Conservation (phyloP, 2,888 invertebrate genomes). For the Apodemia duryi region DNA sequence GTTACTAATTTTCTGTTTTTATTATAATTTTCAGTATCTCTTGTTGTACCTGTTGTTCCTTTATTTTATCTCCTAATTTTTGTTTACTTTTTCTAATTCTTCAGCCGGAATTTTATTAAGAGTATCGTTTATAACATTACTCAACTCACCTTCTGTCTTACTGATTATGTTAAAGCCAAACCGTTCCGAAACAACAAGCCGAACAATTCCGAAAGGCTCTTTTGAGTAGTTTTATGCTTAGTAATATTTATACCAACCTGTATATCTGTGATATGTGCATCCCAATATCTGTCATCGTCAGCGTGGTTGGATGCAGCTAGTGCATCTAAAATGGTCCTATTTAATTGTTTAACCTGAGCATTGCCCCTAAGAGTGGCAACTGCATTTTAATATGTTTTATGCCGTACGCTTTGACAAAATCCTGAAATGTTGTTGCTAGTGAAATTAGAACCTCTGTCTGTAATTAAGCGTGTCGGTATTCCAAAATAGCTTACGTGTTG, state of each 20-base stretch:
- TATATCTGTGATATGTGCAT: slow-evolving; percentile 23
- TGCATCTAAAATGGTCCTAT: slow-evolving; percentile 29
- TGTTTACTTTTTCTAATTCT: no score
- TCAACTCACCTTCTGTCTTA: neutral
- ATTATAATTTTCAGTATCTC: no score
- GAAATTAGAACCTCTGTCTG: slow-evolving; percentile 29
- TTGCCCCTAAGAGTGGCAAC: neutral
- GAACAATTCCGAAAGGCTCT: slow-evolving; percentile 25
- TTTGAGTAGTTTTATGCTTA: slow-evolving; percentile 22
- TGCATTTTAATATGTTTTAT: neutral
- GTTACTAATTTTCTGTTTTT: no score
- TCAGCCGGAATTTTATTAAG: no score
- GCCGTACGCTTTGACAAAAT: slow-evolving; percentile 14
- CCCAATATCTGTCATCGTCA: slow-evolving; percentile 21
- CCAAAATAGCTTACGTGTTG: slow-evolving; percentile 31
- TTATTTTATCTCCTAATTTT: no score
- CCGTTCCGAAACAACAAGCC: no score
- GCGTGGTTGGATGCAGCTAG: slow-evolving; percentile 22
- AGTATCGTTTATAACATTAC: no score
- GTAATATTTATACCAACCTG: slow-evolving; percentile 26
- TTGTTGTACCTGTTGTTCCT: no score
- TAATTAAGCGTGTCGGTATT: slow-evolving; percentile 28
- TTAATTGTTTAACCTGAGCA: slow-evolving; percentile 21
- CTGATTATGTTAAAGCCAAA: slow-evolving; percentile 25
- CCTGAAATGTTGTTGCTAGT: slow-evolving; percentile 29